Evolutionary conservation across 2,888 invertebrate genomes (phyloP), one percentile per base, ranked within the genome.

Genomic region (Tetheella fluctuosa): DNA sequence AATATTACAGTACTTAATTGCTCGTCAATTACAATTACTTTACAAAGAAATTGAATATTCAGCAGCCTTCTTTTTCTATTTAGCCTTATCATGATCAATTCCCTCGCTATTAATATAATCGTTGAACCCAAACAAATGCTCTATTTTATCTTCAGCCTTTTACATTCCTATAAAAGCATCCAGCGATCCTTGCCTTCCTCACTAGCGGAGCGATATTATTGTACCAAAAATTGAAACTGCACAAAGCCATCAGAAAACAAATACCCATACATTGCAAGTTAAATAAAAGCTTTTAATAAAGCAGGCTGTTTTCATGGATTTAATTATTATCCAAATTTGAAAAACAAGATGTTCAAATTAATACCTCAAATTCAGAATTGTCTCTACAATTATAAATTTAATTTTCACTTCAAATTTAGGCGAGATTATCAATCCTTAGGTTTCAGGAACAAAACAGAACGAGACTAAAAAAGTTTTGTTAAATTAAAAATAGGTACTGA

Each of bases 61-160:
- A n/a, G n/a, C n/a, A n/a, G n/a, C n/a, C n/a, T n/a, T n/a, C 17
- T 48, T 48, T 20, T 7, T 48, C 12, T 20, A 10, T 48, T 10
- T 20, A 15, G 20, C 20, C 20, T 48, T 48, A 48, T 20, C 10
- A 10, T 1, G 48, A 48, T 48, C 42, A 48, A 20, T 48, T 20
- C 20, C 42, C 48, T 48, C 48, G 20, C 48, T 48, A 48, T 48
- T 17, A 48, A 48, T 48, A 48, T 48, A 48, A 48, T 48, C 20
- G 48, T 6, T 48, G 48, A n/a, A 17, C 48, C 48, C 10, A 48
- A n/a, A 20, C 48, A 48, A 48, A 48, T 20, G 20, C 10, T 48
- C 8, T 48, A 20, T 48, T 48, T 48, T 20, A 48, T 20, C 48
- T 48, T 48, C 20, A 20, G 20, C 48, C 48, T 48, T 48, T 48